Base-by-base conservation (phyloP, 37 sponge, comb jelly and placozoan genomes). In the Eunapius fragilis region DNA sequence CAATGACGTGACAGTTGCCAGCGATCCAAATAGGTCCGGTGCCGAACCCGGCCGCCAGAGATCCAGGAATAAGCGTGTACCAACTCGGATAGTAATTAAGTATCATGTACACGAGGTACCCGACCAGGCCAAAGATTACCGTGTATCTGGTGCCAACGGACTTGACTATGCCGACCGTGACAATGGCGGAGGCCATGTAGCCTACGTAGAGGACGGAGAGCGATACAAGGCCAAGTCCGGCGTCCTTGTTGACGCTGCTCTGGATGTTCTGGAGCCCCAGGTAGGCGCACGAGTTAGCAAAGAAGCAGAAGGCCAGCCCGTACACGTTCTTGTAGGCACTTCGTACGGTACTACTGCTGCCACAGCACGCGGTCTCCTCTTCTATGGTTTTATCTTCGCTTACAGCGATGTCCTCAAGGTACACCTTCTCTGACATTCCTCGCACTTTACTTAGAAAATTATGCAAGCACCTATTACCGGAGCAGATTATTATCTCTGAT, bases 31-130 rank as follows among this genome's bases (percentile, higher is more conserved):
- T 28, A 2, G 82, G 86, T 10, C 82, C 82, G 4, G 31, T 37
- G 2, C 41, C 76, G 22, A 83, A 32, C 14, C 91, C 91, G 9
- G 81, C 23, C n/a, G 87, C 41, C 30, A 76, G 25, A 0, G 78
- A 85, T 7, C 77, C 76, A 22, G 91, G 91, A 24, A 90, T 50
- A 25, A 90, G 81, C 9, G 87, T 81, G 82, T 82, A 90, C 86
- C 77, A 80, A 25, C 38, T 30, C 0, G 91, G 91, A 67, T 90
- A 86, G 81, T 32, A 86, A 28, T 90, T 87, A 58, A 70, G 22
- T 2, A 31, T 70, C 25, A 72, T 49, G 71, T 78, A 90, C 11
- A 71, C 34, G 7, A 58, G 67, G 25, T 28, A 33, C 25, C 33
- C 35, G 17, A 70, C 28, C 67, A 31, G 83, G 7, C 81, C 69